A percentile compares a stretch with the other conserved stretches of the same genome.
These are phyloP conservation scores for Geopemphigus sp. DNA, from an alignment of 1,140 invertebrate species.

Conservation along the genomic window DNA sequence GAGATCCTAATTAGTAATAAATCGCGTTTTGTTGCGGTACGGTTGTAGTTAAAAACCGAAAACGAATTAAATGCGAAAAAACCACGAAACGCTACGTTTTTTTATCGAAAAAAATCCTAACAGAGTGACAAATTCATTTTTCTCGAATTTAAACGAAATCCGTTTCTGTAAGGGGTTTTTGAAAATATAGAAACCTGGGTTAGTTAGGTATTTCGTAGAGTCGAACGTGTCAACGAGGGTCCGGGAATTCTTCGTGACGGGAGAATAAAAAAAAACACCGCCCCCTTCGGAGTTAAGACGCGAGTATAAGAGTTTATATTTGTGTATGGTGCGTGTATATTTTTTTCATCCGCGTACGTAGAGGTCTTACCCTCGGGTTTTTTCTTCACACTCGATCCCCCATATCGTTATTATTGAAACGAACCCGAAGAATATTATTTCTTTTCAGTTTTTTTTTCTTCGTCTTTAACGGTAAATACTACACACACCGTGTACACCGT, in stretches of 20 bases:
- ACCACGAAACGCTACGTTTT: background rate
- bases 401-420: slow-evolving; percentile 4
- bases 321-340: background rate
- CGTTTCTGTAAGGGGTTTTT: background rate
- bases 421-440: background rate
- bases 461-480: background rate
- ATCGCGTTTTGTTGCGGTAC: too few species aligned
- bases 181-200: slow-evolving; percentile 3
- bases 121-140: background rate
- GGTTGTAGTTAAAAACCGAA: too few species aligned
- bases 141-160: background rate
- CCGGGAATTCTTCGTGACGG: background rate
- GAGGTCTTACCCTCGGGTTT: slow-evolving; percentile 25
- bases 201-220: background rate
- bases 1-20: too few species aligned
- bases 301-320: background rate
- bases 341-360: background rate
- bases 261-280: slow-evolving; percentile 6
- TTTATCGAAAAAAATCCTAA: background rate
- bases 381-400: background rate
- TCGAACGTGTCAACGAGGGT: slow-evolving; percentile 5
- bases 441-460: background rate
- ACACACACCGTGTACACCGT: background rate
- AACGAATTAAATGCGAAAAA: background rate
- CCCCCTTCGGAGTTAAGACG: slow-evolving; percentile 30